phyloP scores from a whole-genome alignment of 2,888 invertebrate species.

The Drosophila paranaensis region DNA sequence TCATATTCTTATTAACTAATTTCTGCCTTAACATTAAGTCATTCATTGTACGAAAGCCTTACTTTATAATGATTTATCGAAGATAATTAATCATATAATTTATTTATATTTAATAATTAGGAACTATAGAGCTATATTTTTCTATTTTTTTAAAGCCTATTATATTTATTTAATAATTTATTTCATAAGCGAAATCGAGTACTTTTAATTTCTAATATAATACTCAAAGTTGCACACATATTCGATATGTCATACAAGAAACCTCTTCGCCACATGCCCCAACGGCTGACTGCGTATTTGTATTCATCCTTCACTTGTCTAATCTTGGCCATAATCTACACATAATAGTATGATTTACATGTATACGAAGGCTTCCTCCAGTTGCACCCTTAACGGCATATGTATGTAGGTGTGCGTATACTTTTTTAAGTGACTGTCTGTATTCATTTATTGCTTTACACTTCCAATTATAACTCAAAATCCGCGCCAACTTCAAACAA shows the following conservation, averaged over 20 bases:
- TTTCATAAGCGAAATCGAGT: neutral
- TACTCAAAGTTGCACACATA: neutral
- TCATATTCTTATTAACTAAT: slow-evolving; percentile 1
- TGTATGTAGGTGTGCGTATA: neutral
- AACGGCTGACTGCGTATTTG: neutral
- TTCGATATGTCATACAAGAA: no score
- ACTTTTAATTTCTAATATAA: no score
- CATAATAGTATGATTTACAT: neutral
- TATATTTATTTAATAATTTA: neutral
- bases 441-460: slow-evolving; percentile 70
- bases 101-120: no score
- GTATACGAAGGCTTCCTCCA: neutral
- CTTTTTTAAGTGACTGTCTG: slow-evolving; percentile 14
- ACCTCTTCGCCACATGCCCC: neutral
- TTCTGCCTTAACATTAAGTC: no score
- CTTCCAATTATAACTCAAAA: slow-evolving; percentile 75
- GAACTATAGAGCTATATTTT: no score
- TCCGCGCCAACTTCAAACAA: slow-evolving; percentile 73
- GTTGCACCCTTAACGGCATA: neutral
- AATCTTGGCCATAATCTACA: neutral
- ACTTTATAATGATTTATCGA: no score
- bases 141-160: no score
- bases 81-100: no score
- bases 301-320: neutral
- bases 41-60: no score